Percentiles rank a stretch among this genome's conserved stretches.
Conservation (phyloP, 2,797 vertebrate species). For the Falco naumanni region DNA sequence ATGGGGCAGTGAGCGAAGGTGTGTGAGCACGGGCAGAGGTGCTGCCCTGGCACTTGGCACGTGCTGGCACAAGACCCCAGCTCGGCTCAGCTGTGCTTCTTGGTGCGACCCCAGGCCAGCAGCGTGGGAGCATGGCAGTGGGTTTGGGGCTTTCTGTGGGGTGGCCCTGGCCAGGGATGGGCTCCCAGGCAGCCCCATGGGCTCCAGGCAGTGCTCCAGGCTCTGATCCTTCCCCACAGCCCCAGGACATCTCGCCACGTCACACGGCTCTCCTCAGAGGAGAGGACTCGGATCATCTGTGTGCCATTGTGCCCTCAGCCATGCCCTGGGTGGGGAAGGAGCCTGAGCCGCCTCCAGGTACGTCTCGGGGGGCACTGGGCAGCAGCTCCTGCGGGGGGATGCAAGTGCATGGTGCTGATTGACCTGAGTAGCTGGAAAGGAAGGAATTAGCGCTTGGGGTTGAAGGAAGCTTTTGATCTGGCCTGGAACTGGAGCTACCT, state of each 20-base stretch:
- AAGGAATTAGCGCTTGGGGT: neutral
- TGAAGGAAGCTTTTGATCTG: neutral
- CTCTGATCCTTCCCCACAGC: neutral
- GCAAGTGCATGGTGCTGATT: rapidly evolving
- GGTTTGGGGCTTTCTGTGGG: rapidly evolving
- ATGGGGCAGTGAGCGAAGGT: rapidly evolving
- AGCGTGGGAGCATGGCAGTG: rapidly evolving
- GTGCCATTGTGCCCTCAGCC: rapidly evolving
- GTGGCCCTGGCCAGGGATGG: neutral
- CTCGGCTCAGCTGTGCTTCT: neutral
- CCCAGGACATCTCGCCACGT: rapidly evolving
- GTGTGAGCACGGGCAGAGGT: neutral
- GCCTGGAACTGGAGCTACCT: neutral
- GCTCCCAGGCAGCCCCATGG: rapidly evolving
- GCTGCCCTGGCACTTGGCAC: neutral
- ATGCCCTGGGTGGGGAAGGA: neutral
- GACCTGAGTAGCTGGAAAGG: neutral
- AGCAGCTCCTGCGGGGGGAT: rapidly evolving
- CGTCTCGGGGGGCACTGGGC: rapidly evolving
- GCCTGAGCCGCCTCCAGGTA: constrained; percentile 39
- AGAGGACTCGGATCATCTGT: neutral
- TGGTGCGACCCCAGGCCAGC: rapidly evolving
- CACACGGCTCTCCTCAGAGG: rapidly evolving
- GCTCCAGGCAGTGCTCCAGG: rapidly evolving
- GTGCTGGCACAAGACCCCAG: neutral